A percentile compares a stretch with the other conserved stretches of the same genome.
Evolutionary conservation across 2,113 vertebrate genomes (phyloP).

Genomic region (Empidonax traillii): DNA sequence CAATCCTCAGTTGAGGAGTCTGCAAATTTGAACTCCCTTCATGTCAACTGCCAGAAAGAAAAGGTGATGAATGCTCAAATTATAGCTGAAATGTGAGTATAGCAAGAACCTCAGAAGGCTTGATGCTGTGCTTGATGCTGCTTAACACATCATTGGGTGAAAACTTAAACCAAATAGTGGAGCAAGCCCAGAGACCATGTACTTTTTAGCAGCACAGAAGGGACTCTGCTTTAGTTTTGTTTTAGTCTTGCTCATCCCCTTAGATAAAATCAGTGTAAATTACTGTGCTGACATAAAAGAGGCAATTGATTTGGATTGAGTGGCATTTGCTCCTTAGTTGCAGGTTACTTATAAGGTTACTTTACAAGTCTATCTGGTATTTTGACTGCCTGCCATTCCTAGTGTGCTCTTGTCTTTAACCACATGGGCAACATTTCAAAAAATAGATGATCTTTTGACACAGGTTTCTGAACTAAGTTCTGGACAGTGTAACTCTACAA

Average conservation of each 20-base stretch:
- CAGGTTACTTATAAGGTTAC: neutral
- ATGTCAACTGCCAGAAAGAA: neutral
- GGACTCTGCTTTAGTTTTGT: neutral
- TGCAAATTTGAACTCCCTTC: neutral
- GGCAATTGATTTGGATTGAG: neutral
- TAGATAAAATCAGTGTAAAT: neutral
- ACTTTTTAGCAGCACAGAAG: neutral
- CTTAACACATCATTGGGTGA: neutral
- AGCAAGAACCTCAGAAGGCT: neutral
- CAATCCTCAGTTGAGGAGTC: neutral
- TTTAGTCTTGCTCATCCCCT: neutral
- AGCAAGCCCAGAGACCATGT: neutral
- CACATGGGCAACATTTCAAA: neutral
- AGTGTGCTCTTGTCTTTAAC: neutral
- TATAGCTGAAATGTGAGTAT: neutral
- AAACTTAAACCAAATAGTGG: neutral
- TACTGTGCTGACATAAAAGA: neutral
- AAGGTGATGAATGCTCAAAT: neutral
- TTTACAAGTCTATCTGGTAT: neutral
- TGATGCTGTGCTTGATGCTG: neutral
- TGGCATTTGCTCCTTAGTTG: neutral
- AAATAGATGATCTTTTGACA: neutral
- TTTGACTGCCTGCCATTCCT: neutral
- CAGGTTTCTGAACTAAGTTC: neutral
- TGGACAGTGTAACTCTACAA: neutral